Conservation (phyloP, 2,888 invertebrate species). For the Drosophila rellima region DNA sequence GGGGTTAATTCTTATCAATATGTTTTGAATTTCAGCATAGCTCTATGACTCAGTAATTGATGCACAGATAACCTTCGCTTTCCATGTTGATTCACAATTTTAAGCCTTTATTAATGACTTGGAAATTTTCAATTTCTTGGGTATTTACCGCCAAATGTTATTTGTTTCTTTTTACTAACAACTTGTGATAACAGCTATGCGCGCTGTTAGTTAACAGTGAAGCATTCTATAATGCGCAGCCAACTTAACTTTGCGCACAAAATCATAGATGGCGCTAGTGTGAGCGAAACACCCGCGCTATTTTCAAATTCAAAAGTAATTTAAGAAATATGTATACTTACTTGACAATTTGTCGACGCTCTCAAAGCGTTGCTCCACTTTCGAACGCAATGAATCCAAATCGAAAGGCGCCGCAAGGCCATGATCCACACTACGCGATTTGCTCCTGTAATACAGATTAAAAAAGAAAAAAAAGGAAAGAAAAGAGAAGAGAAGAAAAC, state of each 20-base stretch:
- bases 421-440: slow-evolving; percentile 96
- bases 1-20: slow-evolving; percentile 14
- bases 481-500: slow-evolving; percentile 1
- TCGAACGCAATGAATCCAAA: slow-evolving; percentile 93
- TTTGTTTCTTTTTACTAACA: not conserved
- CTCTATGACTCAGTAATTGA: slow-evolving; percentile 21
- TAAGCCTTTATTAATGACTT: slow-evolving; percentile 3
- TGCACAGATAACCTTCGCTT: slow-evolving; percentile 18
- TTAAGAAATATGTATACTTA: slow-evolving; percentile 68
- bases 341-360: slow-evolving; percentile 90
- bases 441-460: slow-evolving; percentile 90
- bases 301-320: slow-evolving; percentile 9
- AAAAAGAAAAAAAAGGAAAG: slow-evolving; percentile 34
- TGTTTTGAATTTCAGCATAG: not conserved
- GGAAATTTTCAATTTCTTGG: not conserved
- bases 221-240: slow-evolving; percentile 27
- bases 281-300: slow-evolving; percentile 7
- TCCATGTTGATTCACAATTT: not conserved
- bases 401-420: slow-evolving; percentile 94
- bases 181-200: slow-evolving; percentile 12
- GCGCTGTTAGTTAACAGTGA: slow-evolving; percentile 18
- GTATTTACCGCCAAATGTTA: not conserved
- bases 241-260: slow-evolving; percentile 31
- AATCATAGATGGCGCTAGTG: slow-evolving; percentile 39
- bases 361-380: slow-evolving; percentile 94